phyloP scores from a whole-genome alignment of 2,113 vertebrate species.

The Psephotus haematonotus region DNA sequence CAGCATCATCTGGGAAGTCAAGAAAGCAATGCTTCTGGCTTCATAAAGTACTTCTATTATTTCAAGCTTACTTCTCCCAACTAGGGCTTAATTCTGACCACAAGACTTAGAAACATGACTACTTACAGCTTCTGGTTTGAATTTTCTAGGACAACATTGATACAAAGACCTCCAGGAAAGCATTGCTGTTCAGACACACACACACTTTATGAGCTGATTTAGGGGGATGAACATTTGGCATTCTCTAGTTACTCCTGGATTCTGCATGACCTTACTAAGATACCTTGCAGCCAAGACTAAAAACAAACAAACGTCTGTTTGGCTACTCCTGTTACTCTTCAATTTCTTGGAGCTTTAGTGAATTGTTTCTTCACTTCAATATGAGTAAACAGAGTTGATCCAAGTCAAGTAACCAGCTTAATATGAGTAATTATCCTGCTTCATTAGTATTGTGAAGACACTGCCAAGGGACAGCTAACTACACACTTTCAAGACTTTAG shows the following conservation, averaged over 20 bases:
- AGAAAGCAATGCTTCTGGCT: neutral
- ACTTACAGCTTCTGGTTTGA: neutral
- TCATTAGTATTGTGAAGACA: neutral
- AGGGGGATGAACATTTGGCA: neutral
- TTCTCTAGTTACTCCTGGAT: neutral
- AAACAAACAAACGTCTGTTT: neutral
- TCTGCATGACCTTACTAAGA: neutral
- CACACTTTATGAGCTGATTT: neutral
- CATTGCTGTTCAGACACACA: neutral
- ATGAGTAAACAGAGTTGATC: neutral
- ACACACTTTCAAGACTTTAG: neutral
- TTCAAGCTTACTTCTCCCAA: neutral
- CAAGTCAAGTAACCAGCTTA: neutral
- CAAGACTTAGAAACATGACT: neutral
- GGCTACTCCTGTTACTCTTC: neutral
- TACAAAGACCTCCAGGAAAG: neutral
- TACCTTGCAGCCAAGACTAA: conserved; percentile 4
- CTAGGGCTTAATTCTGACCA: neutral
- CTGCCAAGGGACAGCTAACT: neutral
- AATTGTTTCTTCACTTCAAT: neutral
- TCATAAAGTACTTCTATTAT: neutral
- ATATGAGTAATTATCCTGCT: neutral
- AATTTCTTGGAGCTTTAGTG: neutral
- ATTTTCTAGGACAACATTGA: neutral
- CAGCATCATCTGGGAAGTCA: neutral